Evolutionary conservation across 2,113 vertebrate genomes (phyloP).

Genomic region (Zonotrichia leucophrys): DNA sequence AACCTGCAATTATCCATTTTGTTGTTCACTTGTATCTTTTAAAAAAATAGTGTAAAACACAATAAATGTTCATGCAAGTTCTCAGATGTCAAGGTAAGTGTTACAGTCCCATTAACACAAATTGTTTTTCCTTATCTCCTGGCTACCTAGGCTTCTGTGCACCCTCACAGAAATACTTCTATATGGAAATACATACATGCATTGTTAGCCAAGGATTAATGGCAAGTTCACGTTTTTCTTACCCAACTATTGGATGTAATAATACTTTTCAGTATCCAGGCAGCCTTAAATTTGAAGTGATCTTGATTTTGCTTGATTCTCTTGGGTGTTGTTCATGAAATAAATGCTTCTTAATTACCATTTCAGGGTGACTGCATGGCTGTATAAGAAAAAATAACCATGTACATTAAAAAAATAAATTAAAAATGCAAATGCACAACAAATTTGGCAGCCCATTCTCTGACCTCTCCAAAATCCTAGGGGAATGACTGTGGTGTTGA

Average conservation of each 20-base stretch:
- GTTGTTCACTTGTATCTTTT: not conserved
- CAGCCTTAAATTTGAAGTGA: not conserved
- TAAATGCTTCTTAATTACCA: not conserved
- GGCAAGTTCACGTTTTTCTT: not conserved
- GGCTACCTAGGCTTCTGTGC: not conserved
- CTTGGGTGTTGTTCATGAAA: not conserved
- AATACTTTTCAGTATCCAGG: not conserved
- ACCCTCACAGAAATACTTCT: not conserved
- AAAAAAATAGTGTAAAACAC: not conserved
- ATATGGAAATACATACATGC: not conserved
- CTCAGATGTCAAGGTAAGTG: not conserved
- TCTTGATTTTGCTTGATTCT: not conserved
- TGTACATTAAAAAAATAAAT: not conserved
- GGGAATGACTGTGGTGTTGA: not conserved
- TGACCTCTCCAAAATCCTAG: not conserved
- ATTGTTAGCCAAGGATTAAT: not conserved
- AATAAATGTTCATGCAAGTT: not conserved
- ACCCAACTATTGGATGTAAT: not conserved
- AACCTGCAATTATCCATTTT: conserved; percentile 34
- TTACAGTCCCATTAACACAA: not conserved
- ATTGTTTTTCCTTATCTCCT: not conserved
- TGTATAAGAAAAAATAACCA: not conserved
- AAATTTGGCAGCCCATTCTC: not conserved
- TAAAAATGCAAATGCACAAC: not conserved
- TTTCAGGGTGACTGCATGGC: not conserved